These are phyloP conservation scores for Antedon mediterranea DNA, from an alignment of 53 echinoderm and acorn worm species.

Conservation along the genomic window DNA sequence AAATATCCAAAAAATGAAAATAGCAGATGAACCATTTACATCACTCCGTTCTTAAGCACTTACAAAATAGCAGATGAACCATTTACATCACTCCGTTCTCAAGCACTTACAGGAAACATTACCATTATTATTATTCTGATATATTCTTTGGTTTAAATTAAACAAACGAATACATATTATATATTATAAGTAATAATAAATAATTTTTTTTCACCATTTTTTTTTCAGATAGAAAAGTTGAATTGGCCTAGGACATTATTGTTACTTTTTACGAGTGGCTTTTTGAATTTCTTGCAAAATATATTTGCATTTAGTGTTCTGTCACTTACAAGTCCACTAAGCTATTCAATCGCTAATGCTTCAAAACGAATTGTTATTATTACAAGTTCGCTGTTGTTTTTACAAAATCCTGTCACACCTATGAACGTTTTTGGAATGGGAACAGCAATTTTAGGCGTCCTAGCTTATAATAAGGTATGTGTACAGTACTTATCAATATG, in stretches of 20 bases:
- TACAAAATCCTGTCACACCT: constrained; percentile 78
- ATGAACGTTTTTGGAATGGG: constrained; percentile 75
- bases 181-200: no score
- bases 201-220: not conserved
- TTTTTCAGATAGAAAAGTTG: constrained; percentile 37
- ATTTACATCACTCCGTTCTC: no score
- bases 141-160: no score
- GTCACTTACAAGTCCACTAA: constrained; percentile 66
- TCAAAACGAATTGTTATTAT: constrained; percentile 83
- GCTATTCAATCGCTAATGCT: constrained; percentile 97
- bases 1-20: not conserved
- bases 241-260: constrained; percentile 58
- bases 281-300: constrained; percentile 89
- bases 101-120: no score
- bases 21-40: no score
- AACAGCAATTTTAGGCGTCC: constrained; percentile 77
- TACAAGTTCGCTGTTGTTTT: constrained; percentile 66
- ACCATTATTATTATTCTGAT: no score
- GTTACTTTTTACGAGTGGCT: constrained; percentile 49
- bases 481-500: no score
- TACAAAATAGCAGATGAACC: no score
- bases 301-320: constrained; percentile 95
- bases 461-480: constrained; percentile 83
- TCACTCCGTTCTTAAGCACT: no score
- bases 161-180: no score